These are phyloP conservation scores for Syngnathus typhle DNA, from an alignment of 2,113 vertebrate species.

Conservation along the genomic window DNA sequence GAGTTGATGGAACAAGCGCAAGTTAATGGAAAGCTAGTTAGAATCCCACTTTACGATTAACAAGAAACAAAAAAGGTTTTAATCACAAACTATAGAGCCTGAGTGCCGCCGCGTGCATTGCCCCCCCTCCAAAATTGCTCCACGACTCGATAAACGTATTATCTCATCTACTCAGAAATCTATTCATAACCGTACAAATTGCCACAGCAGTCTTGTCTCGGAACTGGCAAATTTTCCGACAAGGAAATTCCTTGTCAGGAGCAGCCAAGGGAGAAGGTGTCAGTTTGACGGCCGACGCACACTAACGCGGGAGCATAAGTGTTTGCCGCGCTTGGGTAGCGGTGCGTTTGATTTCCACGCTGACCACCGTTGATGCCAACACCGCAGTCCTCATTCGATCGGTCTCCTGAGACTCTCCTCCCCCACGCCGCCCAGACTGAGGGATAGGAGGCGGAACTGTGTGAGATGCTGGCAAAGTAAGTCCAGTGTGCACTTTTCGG, in stretches of 20 bases:
- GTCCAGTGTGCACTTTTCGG: slow-evolving; percentile 40
- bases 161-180: slow-evolving; percentile 53
- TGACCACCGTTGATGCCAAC: slow-evolving; percentile 67
- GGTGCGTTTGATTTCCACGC: slow-evolving; percentile 62
- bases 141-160: slow-evolving; percentile 36
- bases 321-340: slow-evolving; percentile 61
- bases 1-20: slow-evolving; percentile 29
- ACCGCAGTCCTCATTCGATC: slow-evolving; percentile 51
- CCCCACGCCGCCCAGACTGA: slow-evolving; percentile 5
- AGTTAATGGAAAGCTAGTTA: slow-evolving; percentile 41
- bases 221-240: slow-evolving; percentile 56
- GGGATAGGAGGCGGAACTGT: slow-evolving; percentile 12
- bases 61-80: slow-evolving; percentile 20
- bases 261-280: slow-evolving; percentile 70
- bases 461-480: slow-evolving; percentile 45
- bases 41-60: slow-evolving; percentile 34
- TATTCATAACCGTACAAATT: slow-evolving; percentile 66
- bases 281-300: slow-evolving; percentile 58
- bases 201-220: slow-evolving; percentile 48
- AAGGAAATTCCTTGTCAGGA: slow-evolving; percentile 67
- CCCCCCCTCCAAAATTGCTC: slow-evolving; percentile 18
- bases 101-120: background rate
- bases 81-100: slow-evolving; percentile 12
- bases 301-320: slow-evolving; percentile 66
- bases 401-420: slow-evolving; percentile 53